Percentiles rank a stretch among this genome's conserved stretches.
Evolutionary conservation across 2,797 vertebrate genomes (phyloP).

Genomic region (Epinephelus malabaricus): DNA sequence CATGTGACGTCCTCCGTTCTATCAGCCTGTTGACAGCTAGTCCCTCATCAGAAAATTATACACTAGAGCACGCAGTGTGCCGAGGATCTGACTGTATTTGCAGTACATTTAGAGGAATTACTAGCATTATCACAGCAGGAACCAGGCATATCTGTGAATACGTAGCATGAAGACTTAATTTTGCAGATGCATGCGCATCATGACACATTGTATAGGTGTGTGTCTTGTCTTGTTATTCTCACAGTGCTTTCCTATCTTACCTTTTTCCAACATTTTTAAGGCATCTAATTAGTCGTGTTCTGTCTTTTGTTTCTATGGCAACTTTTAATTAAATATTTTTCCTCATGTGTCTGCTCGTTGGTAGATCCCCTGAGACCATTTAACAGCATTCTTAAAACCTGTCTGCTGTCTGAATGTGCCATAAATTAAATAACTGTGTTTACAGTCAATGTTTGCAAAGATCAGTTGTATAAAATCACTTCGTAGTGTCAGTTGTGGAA

Average conservation of each 20-base stretch:
- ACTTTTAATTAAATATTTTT: conserved; percentile 42
- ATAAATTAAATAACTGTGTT: conserved; percentile 10
- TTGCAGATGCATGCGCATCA: not conserved
- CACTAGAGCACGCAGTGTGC: not conserved
- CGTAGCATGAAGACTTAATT: not conserved
- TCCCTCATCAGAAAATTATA: conserved; percentile 26
- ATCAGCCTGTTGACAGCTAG: conserved; percentile 6
- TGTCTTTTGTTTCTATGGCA: conserved; percentile 59
- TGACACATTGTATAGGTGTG: not conserved
- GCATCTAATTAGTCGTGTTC: conserved; percentile 25
- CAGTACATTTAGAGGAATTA: conserved; percentile 12
- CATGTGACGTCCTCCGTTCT: not conserved
- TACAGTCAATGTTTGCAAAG: not conserved
- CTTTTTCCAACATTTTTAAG: not conserved
- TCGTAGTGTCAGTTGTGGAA: not conserved
- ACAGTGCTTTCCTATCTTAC: not conserved
- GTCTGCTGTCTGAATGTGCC: not conserved
- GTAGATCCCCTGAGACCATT: not conserved
- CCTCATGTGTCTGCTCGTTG: not conserved
- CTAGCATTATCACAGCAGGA: conserved; percentile 39
- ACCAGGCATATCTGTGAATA: not conserved
- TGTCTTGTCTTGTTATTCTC: not conserved
- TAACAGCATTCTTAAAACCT: not conserved
- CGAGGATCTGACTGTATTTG: conserved; percentile 18
- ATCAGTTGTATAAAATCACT: conserved; percentile 9